These are phyloP conservation scores for Guaruba guarouba DNA, from an alignment of 2,113 vertebrate genomes.

Conservation along the genomic window DNA sequence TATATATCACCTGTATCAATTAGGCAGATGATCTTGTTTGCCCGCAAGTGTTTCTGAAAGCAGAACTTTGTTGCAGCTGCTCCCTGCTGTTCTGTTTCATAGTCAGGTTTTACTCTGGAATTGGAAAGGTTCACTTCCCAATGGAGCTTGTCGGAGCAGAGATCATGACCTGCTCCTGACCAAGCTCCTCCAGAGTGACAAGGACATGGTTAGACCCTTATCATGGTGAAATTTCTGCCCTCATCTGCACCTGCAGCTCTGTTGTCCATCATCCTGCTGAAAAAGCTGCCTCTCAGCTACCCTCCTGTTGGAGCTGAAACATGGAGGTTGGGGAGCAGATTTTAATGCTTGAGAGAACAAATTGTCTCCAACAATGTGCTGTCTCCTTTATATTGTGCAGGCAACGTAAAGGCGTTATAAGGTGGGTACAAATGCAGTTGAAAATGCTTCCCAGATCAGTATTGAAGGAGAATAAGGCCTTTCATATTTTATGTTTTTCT, in stretches of 20 bases:
- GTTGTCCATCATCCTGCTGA: background rate
- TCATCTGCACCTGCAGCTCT: background rate
- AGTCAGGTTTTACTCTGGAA: background rate
- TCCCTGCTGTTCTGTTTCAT: background rate
- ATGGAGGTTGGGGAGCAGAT: background rate
- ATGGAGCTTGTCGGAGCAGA: background rate
- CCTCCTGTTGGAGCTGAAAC: background rate
- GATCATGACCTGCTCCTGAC: constrained; percentile 2
- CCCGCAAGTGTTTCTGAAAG: background rate
- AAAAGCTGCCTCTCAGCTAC: background rate
- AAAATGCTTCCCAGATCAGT: background rate
- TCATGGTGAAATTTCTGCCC: background rate
- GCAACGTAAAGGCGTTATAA: background rate
- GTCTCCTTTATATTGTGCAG: background rate
- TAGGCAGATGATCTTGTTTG: background rate
- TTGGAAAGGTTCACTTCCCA: constrained; percentile 45
- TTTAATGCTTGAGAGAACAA: background rate
- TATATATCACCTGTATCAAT: background rate
- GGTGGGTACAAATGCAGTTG: background rate
- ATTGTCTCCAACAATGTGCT: accelerated
- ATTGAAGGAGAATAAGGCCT: background rate
- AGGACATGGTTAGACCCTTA: background rate
- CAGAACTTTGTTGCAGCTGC: background rate
- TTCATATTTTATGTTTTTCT: background rate
- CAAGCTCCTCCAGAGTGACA: constrained; percentile 7